Percentiles rank a stretch among this genome's conserved stretches.
Evolutionary conservation across 1,140 invertebrate genomes (phyloP).

Genomic region (Phortica variegata): DNA sequence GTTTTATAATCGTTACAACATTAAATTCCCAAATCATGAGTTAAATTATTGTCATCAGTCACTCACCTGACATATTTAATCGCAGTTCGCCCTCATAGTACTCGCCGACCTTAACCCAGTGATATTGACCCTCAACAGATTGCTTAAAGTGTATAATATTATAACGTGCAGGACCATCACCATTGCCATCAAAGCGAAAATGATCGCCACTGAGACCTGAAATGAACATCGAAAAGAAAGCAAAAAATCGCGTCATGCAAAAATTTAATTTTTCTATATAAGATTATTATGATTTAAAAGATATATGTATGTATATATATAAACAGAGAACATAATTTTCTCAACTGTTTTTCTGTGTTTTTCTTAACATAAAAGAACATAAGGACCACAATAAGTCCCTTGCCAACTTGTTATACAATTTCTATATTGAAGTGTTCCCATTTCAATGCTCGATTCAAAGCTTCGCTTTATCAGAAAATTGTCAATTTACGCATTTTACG

Average conservation of each 20-base stretch:
- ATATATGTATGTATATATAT: no score
- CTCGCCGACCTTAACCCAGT: constrained; percentile 85
- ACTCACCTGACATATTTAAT: constrained; percentile 77
- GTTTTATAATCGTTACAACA: background rate
- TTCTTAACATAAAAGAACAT: no score
- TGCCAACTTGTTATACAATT: no score
- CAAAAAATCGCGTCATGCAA: no score
- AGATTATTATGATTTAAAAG: no score
- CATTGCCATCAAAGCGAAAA: constrained; percentile 85
- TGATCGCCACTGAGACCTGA: constrained; percentile 82
- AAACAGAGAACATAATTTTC: no score
- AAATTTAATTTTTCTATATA: no score
- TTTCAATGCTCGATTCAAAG: no score
- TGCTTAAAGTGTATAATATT: constrained; percentile 95
- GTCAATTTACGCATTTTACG: constrained; percentile 44
- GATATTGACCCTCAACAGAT: constrained; percentile 68
- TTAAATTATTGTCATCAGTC: background rate
- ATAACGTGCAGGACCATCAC: constrained; percentile 90
- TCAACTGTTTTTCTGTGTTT: no score
- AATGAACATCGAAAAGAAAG: no score
- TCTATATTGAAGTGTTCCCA: no score
- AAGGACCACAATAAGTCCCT: no score
- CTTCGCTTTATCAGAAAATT: constrained; percentile 44
- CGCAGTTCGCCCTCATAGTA: constrained; percentile 76
- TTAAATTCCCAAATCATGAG: background rate